Percentiles rank a stretch among this genome's conserved stretches.
Conservation (phyloP, 30 jellyfish, hydroid and myxozoan genomes). For the Mastigias papua region DNA sequence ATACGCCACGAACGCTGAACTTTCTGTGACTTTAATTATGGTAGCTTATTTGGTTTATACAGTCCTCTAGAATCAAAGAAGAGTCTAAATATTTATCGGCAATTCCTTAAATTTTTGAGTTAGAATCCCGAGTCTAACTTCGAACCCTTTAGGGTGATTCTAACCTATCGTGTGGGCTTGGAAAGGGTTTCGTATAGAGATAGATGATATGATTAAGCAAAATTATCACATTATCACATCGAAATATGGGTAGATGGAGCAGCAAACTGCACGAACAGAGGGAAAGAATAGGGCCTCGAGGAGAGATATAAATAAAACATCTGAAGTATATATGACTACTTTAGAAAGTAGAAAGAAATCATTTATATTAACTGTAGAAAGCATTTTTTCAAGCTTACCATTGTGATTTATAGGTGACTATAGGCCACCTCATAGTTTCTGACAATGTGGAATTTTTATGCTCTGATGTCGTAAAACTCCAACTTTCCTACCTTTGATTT, state of each 20-base stretch:
- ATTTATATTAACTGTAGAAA: too few species aligned
- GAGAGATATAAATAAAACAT: conserved; percentile 58
- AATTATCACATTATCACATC: conserved; percentile 29
- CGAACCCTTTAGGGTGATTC: too few species aligned
- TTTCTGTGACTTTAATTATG: too few species aligned
- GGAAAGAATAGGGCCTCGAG: conserved; percentile 59
- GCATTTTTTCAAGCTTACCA: not conserved
- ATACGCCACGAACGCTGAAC: too few species aligned
- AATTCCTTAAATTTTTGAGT: too few species aligned
- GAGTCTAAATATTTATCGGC: too few species aligned
- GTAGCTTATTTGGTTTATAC: too few species aligned
- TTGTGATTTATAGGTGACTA: not conserved
- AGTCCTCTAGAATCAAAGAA: too few species aligned
- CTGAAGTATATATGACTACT: conserved; percentile 7
- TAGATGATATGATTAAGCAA: conserved; percentile 66
- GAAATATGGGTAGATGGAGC: conserved; percentile 63
- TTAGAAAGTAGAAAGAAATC: not conserved
- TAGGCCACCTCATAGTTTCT: not conserved
- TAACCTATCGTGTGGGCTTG: too few species aligned
- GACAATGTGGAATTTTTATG: not conserved
- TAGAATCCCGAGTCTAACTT: too few species aligned
- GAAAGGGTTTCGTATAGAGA: too few species aligned
- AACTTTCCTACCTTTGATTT: not conserved
- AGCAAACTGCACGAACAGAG: conserved; percentile 34
- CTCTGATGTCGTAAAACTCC: not conserved